Conservation (phyloP, 2,888 invertebrate species). For the Argynnis bischoffii region DNA sequence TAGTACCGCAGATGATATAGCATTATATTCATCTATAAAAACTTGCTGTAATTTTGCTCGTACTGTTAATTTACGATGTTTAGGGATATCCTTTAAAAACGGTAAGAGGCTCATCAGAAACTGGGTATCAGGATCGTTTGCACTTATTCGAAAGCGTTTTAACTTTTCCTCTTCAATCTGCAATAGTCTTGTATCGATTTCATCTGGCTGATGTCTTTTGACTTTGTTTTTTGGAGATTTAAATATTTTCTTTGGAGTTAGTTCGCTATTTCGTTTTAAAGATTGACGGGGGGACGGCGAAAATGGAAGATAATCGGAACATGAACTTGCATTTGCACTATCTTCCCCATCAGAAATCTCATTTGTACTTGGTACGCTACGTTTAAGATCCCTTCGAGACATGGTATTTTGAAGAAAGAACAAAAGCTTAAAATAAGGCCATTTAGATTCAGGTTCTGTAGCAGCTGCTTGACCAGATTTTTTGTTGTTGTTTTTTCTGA, state of each 20-base stretch:
- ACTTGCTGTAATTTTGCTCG: no score
- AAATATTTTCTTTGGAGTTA: slow-evolving; percentile 5
- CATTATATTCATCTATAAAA: no score
- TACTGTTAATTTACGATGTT: no score
- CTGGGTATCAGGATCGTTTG: slow-evolving; percentile 11
- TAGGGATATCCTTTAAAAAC: slow-evolving; percentile 1
- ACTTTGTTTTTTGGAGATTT: slow-evolving; percentile 13
- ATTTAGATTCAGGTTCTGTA: slow-evolving; percentile 5
- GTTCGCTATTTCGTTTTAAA: slow-evolving; percentile 4
- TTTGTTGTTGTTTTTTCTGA: slow-evolving; percentile 3
- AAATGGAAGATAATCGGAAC: not conserved
- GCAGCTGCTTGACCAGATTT: slow-evolving; percentile 8
- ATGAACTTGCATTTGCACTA: slow-evolving; percentile 7
- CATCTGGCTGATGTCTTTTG: slow-evolving; percentile 11
- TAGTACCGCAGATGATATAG: no score
- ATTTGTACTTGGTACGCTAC: slow-evolving; percentile 8
- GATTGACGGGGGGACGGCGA: not conserved
- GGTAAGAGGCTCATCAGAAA: slow-evolving; percentile 9
- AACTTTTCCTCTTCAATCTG: slow-evolving; percentile 10
- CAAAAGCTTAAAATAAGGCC: slow-evolving; percentile 8
- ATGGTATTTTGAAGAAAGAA: slow-evolving; percentile 5
- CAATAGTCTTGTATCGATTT: slow-evolving; percentile 12
- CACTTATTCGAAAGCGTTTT: slow-evolving; percentile 3
- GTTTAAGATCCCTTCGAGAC: slow-evolving; percentile 7
- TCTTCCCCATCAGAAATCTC: slow-evolving; percentile 9